Evolutionary conservation across 2,888 invertebrate species (phyloP).

Genomic region (Perizoma affinitatum): DNA sequence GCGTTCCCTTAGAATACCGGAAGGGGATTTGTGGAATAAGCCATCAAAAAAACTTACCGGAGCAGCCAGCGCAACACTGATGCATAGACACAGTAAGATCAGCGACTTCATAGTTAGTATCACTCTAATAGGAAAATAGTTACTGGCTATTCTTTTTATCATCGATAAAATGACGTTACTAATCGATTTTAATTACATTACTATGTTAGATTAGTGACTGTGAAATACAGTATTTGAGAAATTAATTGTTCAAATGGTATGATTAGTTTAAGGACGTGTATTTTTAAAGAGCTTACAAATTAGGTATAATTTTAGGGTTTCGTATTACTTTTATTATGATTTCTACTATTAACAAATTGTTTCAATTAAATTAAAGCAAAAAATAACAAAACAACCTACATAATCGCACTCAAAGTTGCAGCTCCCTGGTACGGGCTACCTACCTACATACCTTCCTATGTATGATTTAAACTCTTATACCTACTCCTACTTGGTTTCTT

Average conservation of each 20-base stretch:
- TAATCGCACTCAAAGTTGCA: no score
- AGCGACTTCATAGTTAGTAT: conserved; percentile 44
- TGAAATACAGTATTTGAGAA: conserved; percentile 40
- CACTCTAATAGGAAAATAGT: conserved; percentile 18
- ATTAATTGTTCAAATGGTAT: conserved; percentile 3
- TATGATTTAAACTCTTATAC: no score
- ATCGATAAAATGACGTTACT: conserved; percentile 35
- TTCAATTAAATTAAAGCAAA: no score
- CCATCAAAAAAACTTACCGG: conserved; percentile 32
- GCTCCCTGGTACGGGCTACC: no score
- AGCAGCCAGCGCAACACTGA: conserved; percentile 37
- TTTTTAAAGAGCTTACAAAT: not conserved
- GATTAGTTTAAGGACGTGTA: not conserved
- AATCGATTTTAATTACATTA: conserved; percentile 48
- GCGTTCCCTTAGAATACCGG: no score
- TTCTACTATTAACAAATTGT: no score
- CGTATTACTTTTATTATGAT: not conserved
- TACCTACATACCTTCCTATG: no score
- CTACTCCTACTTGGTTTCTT: no score
- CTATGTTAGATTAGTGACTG: conserved; percentile 39
- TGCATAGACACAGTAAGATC: conserved; percentile 41
- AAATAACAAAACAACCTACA: no score
- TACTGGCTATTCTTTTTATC: conserved; percentile 34
- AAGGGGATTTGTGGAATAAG: no score
- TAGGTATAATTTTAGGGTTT: not conserved